Evolutionary conservation across 2,888 invertebrate species (phyloP).

Genomic region (Aplocera efformata): DNA sequence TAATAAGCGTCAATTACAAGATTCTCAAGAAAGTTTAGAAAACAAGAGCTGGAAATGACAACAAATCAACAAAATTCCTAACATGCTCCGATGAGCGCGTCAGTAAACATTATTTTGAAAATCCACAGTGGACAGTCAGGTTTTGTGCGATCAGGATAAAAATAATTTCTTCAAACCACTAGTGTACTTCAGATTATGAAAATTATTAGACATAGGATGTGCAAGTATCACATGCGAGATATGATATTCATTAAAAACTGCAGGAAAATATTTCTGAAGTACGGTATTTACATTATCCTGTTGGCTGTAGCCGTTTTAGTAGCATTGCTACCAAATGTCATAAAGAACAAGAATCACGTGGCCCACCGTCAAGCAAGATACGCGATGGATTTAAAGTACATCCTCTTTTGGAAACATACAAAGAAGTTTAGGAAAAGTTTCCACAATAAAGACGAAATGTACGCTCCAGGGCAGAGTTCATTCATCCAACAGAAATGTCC

Average conservation of each 20-base stretch:
- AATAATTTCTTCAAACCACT: background rate
- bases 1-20: too few species aligned
- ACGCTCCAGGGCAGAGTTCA: constrained; percentile 43
- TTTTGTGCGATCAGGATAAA: background rate
- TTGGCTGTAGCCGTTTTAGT: constrained; percentile 34
- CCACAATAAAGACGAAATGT: constrained; percentile 28
- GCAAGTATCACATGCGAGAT: constrained; percentile 47
- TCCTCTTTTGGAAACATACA: constrained; percentile 55
- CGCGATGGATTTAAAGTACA: constrained; percentile 60
- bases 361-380: constrained; percentile 33
- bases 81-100: background rate
- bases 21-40: background rate
- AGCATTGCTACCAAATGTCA: constrained; percentile 41
- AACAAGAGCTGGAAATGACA: background rate
- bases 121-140: constrained; percentile 1
- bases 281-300: constrained; percentile 33
- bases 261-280: constrained; percentile 36
- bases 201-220: constrained; percentile 23
- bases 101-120: constrained; percentile 6
- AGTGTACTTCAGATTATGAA: too few species aligned
- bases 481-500: constrained; percentile 62
- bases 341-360: constrained; percentile 24
- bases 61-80: too few species aligned
- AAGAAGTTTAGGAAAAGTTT: constrained; percentile 26
- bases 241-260: constrained; percentile 43